Evolutionary conservation across 2,113 vertebrate genomes (phyloP).

Genomic region (Boleophthalmus pectinirostris): DNA sequence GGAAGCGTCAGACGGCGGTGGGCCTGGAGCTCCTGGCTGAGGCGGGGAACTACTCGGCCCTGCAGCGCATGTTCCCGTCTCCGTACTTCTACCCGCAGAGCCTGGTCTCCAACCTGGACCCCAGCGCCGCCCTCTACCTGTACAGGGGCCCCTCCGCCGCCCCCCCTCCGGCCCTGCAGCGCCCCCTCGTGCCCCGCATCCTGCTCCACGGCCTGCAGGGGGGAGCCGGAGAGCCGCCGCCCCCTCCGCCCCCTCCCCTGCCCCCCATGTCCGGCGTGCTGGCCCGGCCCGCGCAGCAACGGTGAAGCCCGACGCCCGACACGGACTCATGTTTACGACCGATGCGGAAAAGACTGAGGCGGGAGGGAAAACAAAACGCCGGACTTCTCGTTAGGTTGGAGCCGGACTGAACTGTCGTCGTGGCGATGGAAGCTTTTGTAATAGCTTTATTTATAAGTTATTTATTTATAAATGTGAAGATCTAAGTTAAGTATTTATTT

Average conservation of each 20-base stretch:
- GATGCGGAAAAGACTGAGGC: conserved; percentile 28
- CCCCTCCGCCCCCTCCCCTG: conserved; percentile 78
- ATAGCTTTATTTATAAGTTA: conserved; percentile 73
- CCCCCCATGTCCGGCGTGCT: conserved; percentile 88
- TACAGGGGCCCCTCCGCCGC: conserved; percentile 92
- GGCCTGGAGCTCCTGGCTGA: conserved; percentile 94
- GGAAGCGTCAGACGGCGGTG: conserved; percentile 97
- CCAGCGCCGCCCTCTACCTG: conserved; percentile 91
- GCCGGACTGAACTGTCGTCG: conserved; percentile 24
- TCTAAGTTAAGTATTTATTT: conserved; percentile 79
- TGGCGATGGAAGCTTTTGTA: conserved; percentile 33
- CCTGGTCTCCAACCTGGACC: conserved; percentile 93
- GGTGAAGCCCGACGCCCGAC: conserved; percentile 78
- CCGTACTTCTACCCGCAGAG: conserved; percentile 98
- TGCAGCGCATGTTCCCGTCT: conserved; percentile 97
- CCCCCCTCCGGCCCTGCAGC: conserved; percentile 89
- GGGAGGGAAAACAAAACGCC: not conserved
- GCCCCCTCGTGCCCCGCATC: conserved; percentile 93
- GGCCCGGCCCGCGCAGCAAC: conserved; percentile 87
- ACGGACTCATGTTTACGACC: conserved; percentile 44
- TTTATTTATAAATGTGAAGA: conserved; percentile 74
- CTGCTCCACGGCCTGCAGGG: conserved; percentile 95
- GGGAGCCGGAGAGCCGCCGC: conserved; percentile 87
- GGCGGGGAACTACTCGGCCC: conserved; percentile 94
- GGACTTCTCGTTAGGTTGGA: conserved; percentile 17